Percentiles rank a stretch among this genome's conserved stretches.
Evolutionary conservation across 2,888 invertebrate genomes (phyloP).

Genomic region (Phorcus lineatus): DNA sequence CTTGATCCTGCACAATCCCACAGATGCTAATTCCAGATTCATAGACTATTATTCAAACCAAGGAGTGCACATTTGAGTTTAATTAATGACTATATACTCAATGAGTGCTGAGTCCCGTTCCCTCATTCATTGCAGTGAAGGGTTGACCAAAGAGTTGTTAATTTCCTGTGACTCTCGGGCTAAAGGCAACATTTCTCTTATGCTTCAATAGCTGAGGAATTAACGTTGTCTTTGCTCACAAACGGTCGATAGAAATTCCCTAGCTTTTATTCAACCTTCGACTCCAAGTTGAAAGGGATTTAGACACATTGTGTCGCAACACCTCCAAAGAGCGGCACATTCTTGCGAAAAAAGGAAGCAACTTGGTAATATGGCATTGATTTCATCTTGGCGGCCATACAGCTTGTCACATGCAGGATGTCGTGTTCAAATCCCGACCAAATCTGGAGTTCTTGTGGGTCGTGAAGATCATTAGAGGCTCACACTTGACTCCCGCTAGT

Average conservation of each 20-base stretch:
- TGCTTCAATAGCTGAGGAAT: slow-evolving; percentile 26
- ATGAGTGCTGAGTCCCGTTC: background rate
- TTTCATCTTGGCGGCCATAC: slow-evolving; percentile 14
- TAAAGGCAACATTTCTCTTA: background rate
- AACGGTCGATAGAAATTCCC: slow-evolving; percentile 23
- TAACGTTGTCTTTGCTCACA: slow-evolving; percentile 27
- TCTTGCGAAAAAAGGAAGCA: slow-evolving; percentile 24
- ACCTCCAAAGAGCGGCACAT: slow-evolving; percentile 9
- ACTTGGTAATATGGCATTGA: slow-evolving; percentile 23
- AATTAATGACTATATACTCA: slow-evolving; percentile 2
- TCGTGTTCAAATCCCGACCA: background rate
- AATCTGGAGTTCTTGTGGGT: background rate
- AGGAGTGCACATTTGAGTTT: background rate
- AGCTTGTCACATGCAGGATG: slow-evolving; percentile 28
- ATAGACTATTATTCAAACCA: background rate
- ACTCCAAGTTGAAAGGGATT: slow-evolving; percentile 24
- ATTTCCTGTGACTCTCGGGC: slow-evolving; percentile 28
- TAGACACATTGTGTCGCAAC: slow-evolving; percentile 25
- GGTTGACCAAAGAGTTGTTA: slow-evolving; percentile 18
- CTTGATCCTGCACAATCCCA: too few species aligned
- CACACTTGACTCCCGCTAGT: slow-evolving; percentile 14
- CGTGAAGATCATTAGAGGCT: slow-evolving; percentile 16
- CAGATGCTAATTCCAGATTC: too few species aligned
- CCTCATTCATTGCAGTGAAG: slow-evolving; percentile 17
- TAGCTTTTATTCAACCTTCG: slow-evolving; percentile 1